Evolutionary conservation across 2,888 invertebrate species (phyloP).

Genomic region (Acanthosoma haemorrhoidale): DNA sequence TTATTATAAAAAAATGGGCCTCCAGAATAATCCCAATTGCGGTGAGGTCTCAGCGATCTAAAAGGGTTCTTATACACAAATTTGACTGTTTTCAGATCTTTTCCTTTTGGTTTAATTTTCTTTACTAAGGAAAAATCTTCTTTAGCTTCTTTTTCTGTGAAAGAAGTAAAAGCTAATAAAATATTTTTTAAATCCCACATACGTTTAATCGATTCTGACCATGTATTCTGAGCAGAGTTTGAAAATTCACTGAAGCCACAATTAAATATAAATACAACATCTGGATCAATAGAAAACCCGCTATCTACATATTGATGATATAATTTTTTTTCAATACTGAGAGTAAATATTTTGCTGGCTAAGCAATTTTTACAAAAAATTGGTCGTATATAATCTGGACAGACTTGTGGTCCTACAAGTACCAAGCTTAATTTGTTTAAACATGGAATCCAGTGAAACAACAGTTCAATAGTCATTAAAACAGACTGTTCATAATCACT

Average conservation of each 20-base stretch:
- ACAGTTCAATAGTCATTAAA: background rate
- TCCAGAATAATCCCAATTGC: background rate
- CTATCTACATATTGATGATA: background rate
- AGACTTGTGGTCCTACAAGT: background rate
- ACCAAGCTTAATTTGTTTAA: background rate
- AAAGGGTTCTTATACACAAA: background rate
- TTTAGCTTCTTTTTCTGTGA: background rate
- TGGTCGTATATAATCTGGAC: background rate
- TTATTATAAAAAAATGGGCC: background rate
- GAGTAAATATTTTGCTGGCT: background rate
- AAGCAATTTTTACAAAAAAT: background rate
- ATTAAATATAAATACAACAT: background rate
- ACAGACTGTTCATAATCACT: background rate
- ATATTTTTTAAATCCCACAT: background rate
- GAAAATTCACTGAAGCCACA: conserved; percentile 17
- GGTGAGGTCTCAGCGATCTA: background rate
- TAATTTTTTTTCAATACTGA: background rate
- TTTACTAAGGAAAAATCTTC: background rate
- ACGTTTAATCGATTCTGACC: background rate
- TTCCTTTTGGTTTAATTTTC: background rate
- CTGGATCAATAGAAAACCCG: background rate
- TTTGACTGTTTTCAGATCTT: background rate
- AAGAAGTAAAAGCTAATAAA: background rate
- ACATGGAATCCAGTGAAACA: background rate
- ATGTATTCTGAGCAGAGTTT: background rate